Conservation (phyloP, 2,888 invertebrate genomes). For the Enchytraeus crypticus region DNA sequence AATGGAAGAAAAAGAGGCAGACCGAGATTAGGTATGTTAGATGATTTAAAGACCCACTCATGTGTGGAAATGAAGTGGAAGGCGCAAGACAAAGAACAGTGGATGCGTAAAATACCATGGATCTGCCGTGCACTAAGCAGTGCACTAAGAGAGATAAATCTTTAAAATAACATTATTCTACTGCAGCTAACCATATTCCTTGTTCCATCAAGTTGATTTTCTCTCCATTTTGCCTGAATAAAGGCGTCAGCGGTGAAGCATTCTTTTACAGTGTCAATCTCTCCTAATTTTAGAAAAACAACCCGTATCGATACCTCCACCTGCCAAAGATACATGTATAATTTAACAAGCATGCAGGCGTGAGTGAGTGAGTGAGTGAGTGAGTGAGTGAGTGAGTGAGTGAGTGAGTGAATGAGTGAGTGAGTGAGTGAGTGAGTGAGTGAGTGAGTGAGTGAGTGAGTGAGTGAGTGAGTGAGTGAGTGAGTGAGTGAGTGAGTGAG, state of each 20-base stretch:
- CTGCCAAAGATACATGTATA: background rate
- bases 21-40: too few species aligned
- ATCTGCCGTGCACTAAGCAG: too few species aligned
- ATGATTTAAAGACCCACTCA: too few species aligned
- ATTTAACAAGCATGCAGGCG: too few species aligned
- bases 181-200: background rate
- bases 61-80: too few species aligned
- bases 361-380: constrained; percentile 5
- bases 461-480: constrained; percentile 12
- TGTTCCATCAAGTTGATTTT: background rate
- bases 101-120: too few species aligned
- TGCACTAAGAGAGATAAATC: too few species aligned
- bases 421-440: constrained; percentile 6
- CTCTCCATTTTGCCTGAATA: constrained; percentile 6
- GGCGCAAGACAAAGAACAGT: too few species aligned
- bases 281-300: constrained; percentile 7
- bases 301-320: constrained; percentile 5
- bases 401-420: too few species aligned
- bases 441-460: constrained; percentile 3
- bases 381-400: constrained; percentile 13
- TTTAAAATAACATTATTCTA: too few species aligned
- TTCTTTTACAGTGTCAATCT: constrained; percentile 7
- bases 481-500: constrained; percentile 10
- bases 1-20: too few species aligned
- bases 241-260: constrained; percentile 8